Conservation (phyloP, 2,888 invertebrate species). For the Iselma pallidipennis region DNA sequence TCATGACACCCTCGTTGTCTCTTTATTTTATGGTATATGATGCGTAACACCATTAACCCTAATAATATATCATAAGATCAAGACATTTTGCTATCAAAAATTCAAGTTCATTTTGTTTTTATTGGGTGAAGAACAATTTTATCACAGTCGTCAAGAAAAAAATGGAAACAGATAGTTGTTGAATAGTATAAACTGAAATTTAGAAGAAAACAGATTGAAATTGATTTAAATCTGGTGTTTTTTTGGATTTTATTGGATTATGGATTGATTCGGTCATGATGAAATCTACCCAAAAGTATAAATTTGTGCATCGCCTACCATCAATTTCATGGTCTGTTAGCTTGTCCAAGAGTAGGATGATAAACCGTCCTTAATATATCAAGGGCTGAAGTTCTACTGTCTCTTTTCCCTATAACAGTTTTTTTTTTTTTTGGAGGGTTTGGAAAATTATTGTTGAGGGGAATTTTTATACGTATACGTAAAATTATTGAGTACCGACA, state of each 20-base stretch:
- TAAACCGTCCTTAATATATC: constrained; percentile 33
- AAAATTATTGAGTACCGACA: background rate
- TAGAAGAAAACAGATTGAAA: too few species aligned
- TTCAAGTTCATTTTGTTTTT: constrained; percentile 18
- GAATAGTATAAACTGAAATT: too few species aligned
- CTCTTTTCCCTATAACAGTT: constrained; percentile 9
- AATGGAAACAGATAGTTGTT: too few species aligned
- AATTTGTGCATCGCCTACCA: constrained; percentile 34
- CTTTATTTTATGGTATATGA: constrained; percentile 43
- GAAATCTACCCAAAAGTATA: constrained; percentile 32
- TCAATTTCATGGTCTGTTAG: constrained; percentile 43
- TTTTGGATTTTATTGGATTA: too few species aligned
- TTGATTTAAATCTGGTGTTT: too few species aligned
- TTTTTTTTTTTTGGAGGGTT: background rate
- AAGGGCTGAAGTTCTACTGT: constrained; percentile 20
- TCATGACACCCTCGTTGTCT: constrained; percentile 23
- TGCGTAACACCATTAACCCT: constrained; percentile 36
- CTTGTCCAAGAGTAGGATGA: constrained; percentile 35
- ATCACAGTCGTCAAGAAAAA: background rate
- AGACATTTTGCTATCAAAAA: constrained; percentile 31
- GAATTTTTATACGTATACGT: background rate
- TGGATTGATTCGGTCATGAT: background rate
- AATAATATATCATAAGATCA: constrained; percentile 34
- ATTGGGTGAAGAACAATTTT: constrained; percentile 8
- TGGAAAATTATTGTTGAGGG: background rate